phyloP scores from a whole-genome alignment of 1,140 invertebrate species.

The Brachionus manjavacas region DNA sequence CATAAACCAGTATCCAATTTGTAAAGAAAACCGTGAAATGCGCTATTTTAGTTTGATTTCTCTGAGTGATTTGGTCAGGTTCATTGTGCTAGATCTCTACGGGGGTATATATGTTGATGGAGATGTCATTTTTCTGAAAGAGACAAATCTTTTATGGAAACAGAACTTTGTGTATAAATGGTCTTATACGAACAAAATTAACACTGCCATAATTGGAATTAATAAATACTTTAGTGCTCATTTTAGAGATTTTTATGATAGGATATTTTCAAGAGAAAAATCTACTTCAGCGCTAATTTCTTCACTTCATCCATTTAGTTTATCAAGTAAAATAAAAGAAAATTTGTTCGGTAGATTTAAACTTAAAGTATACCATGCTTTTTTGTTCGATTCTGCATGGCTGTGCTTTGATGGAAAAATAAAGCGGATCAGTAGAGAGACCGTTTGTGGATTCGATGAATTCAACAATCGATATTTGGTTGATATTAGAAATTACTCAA shows the following conservation, averaged over 20 bases:
- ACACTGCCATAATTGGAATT: slow-evolving; percentile 29
- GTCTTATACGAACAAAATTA: slow-evolving; percentile 1
- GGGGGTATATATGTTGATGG: slow-evolving; percentile 31
- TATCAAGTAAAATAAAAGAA: neutral
- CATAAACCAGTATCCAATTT: neutral
- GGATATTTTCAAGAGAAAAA: neutral
- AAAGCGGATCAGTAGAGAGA: neutral
- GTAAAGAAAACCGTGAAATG: neutral
- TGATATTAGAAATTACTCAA: neutral
- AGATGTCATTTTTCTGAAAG: slow-evolving; percentile 24
- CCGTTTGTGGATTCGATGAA: slow-evolving; percentile 25
- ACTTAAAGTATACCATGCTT: neutral
- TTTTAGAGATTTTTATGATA: slow-evolving; percentile 1
- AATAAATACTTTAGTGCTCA: neutral
- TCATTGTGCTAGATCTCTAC: slow-evolving; percentile 3
- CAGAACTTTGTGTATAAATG: slow-evolving; percentile 33
- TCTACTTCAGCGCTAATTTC: neutral
- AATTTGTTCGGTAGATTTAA: neutral
- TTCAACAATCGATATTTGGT: neutral
- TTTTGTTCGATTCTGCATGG: slow-evolving; percentile 37
- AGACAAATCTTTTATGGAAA: neutral
- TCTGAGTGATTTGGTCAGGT: slow-evolving; percentile 18
- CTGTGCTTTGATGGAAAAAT: slow-evolving; percentile 23
- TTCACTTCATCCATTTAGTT: neutral
- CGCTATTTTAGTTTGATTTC: neutral